Percentiles rank a stretch among this genome's conserved stretches.
phyloP scores from a whole-genome alignment of 2,888 invertebrate species.

The Morpho deidamia region DNA sequence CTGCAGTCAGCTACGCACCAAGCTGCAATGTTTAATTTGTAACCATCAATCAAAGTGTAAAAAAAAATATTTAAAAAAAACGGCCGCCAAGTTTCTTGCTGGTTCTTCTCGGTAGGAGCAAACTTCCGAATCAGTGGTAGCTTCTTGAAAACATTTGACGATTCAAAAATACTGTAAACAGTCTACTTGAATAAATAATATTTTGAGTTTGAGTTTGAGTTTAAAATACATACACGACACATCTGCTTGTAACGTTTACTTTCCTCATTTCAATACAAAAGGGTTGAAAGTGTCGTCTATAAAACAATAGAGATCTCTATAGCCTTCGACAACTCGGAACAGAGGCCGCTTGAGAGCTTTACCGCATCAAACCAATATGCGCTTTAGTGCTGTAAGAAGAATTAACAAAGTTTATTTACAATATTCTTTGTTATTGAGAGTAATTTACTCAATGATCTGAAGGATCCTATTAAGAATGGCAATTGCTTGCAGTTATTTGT shows the following conservation, averaged over 20 bases:
- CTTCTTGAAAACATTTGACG: no score
- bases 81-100: no score
- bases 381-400: background rate
- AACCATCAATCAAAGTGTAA: no score
- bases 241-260: slow-evolving; percentile 14
- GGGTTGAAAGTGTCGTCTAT: slow-evolving; percentile 14
- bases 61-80: no score
- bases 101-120: no score
- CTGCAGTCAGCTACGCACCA: no score
- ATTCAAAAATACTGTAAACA: no score
- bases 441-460: background rate
- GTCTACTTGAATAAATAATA: no score
- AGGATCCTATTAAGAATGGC: background rate
- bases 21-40: no score
- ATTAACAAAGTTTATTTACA: background rate
- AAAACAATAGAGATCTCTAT: slow-evolving; percentile 17
- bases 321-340: slow-evolving; percentile 13
- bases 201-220: no score
- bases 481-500: no score
- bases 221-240: background rate
- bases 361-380: background rate
- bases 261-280: slow-evolving; percentile 17
- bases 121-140: no score
- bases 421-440: background rate
- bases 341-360: background rate